phyloP scores from a whole-genome alignment of 1,140 invertebrate genomes.

The Goniozus legneri region DNA sequence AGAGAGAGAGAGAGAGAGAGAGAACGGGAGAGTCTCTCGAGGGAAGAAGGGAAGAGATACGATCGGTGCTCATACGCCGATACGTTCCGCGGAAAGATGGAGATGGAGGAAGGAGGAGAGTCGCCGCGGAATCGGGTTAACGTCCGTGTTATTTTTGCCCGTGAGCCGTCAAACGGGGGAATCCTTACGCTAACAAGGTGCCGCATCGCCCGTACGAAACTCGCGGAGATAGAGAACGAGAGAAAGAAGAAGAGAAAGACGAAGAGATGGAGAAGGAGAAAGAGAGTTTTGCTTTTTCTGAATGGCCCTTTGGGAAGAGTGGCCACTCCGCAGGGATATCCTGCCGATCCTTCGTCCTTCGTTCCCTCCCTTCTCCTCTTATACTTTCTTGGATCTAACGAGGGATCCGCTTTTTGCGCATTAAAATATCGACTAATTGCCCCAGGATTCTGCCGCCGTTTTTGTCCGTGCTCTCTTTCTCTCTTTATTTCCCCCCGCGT shows the following conservation, averaged over 20 bases:
- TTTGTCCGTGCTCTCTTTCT: too few relatives aligned
- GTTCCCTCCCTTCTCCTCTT: slow-evolving; percentile 32
- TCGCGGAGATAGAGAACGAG: too few relatives aligned
- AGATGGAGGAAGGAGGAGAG: too few relatives aligned
- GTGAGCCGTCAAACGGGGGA: slow-evolving; percentile 40
- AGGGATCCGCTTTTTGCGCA: slow-evolving; percentile 50
- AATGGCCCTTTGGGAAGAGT: slow-evolving; percentile 40
- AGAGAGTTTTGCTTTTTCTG: too few relatives aligned
- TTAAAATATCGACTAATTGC: slow-evolving; percentile 58
- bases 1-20: too few relatives aligned
- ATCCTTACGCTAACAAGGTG: slow-evolving; percentile 54
- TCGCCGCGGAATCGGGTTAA: slow-evolving; percentile 40
- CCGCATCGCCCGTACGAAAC: slow-evolving; percentile 37
- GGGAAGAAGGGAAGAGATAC: background rate
- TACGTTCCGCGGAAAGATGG: too few relatives aligned
- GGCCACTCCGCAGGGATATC: slow-evolving; percentile 26
- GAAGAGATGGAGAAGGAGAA: too few relatives aligned
- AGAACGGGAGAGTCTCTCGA: too few relatives aligned
- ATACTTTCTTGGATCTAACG: slow-evolving; percentile 41
- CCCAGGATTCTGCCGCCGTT: slow-evolving; percentile 44
- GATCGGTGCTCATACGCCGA: slow-evolving; percentile 15
- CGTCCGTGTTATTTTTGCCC: slow-evolving; percentile 49
- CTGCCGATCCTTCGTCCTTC: too few relatives aligned
- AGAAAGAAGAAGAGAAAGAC: too few relatives aligned
- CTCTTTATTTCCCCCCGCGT: too few relatives aligned